Percentiles rank a stretch among this genome's conserved stretches.
phyloP scores from a whole-genome alignment of 2,888 invertebrate genomes.

The Brachycybe producta region DNA sequence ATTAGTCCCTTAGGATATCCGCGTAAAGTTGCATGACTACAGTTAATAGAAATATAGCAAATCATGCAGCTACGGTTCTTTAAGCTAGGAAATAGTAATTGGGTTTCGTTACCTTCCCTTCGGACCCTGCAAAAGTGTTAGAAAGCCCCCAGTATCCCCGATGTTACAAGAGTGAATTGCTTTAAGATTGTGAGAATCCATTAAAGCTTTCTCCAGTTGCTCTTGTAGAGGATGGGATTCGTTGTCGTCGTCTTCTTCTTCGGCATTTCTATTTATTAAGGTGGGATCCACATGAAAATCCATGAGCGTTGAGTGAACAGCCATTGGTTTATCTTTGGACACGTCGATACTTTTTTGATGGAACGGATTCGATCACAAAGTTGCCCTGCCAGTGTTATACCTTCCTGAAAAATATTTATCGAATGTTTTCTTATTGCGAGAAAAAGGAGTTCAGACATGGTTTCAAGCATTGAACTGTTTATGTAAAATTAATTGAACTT shows the following conservation, averaged over 20 bases:
- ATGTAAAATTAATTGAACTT: no score
- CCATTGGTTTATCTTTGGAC: slow-evolving; percentile 21
- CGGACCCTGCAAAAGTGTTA: slow-evolving; percentile 56
- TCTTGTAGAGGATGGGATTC: no score
- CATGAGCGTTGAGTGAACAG: slow-evolving; percentile 26
- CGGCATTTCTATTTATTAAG: slow-evolving; percentile 19
- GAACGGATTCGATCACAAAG: background rate
- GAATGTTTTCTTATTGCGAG: background rate
- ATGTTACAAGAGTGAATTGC: no score
- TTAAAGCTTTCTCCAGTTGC: no score
- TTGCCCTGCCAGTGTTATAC: slow-evolving; percentile 6
- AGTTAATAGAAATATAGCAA: background rate
- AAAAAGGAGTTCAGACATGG: background rate
- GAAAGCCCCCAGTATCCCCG: no score
- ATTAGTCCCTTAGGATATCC: background rate
- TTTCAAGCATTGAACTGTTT: no score
- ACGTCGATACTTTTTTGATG: background rate
- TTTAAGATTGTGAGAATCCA: no score
- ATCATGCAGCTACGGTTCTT: background rate
- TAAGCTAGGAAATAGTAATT: slow-evolving; percentile 40
- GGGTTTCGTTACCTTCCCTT: slow-evolving; percentile 44
- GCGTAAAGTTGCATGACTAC: background rate
- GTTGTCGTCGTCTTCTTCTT: no score
- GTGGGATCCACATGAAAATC: slow-evolving; percentile 27
- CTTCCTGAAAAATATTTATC: slow-evolving; percentile 2